These are phyloP conservation scores for Petrophora chlorosata DNA, from an alignment of 2,888 invertebrate species.

Conservation along the genomic window DNA sequence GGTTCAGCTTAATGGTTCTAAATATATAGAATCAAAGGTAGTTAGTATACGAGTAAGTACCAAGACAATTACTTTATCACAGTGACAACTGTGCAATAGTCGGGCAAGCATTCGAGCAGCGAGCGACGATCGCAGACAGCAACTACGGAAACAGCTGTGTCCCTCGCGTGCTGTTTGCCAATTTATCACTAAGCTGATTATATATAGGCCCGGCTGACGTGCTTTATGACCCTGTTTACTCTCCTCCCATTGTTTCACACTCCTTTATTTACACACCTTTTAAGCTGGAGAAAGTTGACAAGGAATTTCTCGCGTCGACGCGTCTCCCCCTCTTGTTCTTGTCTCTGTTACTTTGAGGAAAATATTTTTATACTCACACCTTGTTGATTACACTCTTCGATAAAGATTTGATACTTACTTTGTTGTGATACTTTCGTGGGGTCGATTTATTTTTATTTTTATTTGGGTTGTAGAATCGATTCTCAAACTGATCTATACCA, in stretches of 20 bases:
- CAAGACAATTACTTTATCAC: constrained; percentile 14
- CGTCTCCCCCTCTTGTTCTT: constrained; percentile 24
- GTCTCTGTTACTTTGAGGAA: constrained; percentile 21
- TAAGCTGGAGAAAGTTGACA: constrained; percentile 42
- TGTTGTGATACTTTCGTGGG: constrained; percentile 6
- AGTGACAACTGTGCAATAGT: constrained; percentile 17
- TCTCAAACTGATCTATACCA: too few species aligned
- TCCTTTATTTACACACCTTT: constrained; percentile 72
- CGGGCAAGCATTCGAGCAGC: constrained; percentile 28
- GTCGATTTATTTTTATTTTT: constrained; percentile 1
- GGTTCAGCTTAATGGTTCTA: too few species aligned
- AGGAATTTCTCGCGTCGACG: constrained; percentile 43
- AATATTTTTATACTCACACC: constrained; percentile 25
- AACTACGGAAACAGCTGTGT: constrained; percentile 76
- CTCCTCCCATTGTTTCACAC: constrained; percentile 67
- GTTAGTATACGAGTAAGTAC: not conserved
- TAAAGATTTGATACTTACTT: constrained; percentile 28
- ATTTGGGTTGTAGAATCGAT: not conserved
- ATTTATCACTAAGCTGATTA: constrained; percentile 84
- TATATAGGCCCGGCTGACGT: constrained; percentile 79
- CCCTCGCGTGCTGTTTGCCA: constrained; percentile 82
- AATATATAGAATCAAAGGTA: too few species aligned
- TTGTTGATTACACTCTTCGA: constrained; percentile 22
- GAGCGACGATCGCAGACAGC: constrained; percentile 33
- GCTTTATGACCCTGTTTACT: constrained; percentile 78